Base-by-base conservation (phyloP, 2,797 vertebrate genomes). In the Anolis apletophallus region DNA sequence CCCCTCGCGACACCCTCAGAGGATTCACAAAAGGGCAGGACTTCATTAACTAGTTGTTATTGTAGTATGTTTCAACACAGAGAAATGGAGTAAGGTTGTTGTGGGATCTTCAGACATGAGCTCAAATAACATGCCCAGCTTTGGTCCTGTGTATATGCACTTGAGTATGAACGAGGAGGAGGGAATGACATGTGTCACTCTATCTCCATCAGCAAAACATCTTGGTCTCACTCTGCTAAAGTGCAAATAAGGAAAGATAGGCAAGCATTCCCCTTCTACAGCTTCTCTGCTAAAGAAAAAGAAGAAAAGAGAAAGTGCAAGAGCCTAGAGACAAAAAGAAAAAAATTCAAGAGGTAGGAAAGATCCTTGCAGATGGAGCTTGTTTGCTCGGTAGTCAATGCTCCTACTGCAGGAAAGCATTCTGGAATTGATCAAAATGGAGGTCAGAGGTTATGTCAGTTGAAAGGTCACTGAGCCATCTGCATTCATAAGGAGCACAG, bases 391-490 rank as follows among this genome's bases (percentile, higher is more conserved):
- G 55, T 16, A 71, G 55, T 16, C 23, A 64, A 54, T 16, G 21
- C 14, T 10, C 12, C 32, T n/a, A 17, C 29, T 61, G 29, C 54
- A 29, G 5, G 16, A 40, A 85, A 81, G 57, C 46, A 32, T 64
- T 67, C 32, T n/a, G 68, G 46, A 88, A 32, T 80, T 59, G 17
- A 59, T 75, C 59, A 75, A 78, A 71, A 81, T 71, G 32, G 69
- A 73, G 36, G 36, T 64, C 54, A 29, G 14, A 76, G 73, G 85
- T 55, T 19, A 55, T 34, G 1, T 52, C 54, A 71, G 1, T 16
- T 21, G n/a, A 90, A 81, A 80, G 71, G 46, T 59, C 64, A n/a
- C 55, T 74, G 32, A 54, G 40, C 87, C 88, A 90, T 73, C 88
- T 81, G 88, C 68, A 19, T 36, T 21, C 32, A 17, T 40, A 40